phyloP scores from a whole-genome alignment of 2,113 vertebrate genomes.

The Nesoenas mayeri region DNA sequence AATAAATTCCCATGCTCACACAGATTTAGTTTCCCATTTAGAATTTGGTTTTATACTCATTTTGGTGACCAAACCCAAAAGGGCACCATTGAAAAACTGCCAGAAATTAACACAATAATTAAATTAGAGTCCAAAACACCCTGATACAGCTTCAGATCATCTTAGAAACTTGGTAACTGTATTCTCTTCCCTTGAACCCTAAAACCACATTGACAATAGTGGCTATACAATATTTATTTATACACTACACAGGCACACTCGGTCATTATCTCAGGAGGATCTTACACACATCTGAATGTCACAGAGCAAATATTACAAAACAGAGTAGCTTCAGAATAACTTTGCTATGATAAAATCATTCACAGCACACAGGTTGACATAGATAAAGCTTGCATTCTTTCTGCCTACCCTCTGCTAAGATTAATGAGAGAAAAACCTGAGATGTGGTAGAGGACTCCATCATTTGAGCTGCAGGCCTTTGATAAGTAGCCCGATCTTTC shows the following conservation, averaged over 20 bases:
- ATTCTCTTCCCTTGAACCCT: background rate
- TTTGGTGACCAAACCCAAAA: conserved; percentile 48
- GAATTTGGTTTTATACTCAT: background rate
- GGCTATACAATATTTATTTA: background rate
- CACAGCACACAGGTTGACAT: rapidly evolving
- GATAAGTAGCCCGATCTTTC: background rate
- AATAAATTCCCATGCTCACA: background rate
- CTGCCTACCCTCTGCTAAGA: background rate
- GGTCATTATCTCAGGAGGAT: background rate
- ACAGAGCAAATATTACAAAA: background rate
- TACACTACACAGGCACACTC: background rate
- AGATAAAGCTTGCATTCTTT: background rate
- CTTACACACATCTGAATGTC: conserved; percentile 1
- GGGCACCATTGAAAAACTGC: background rate
- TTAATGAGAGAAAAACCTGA: background rate
- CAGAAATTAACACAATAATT: background rate
- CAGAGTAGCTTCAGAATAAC: background rate
- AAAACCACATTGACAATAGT: background rate
- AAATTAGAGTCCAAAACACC: background rate
- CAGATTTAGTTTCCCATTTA: background rate
- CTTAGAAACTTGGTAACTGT: background rate
- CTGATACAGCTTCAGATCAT: background rate
- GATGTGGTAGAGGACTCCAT: background rate
- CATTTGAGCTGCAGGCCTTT: background rate
- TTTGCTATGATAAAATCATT: background rate